Base-by-base conservation (phyloP, 2,888 invertebrate species). In the Phymatocera aterrima region DNA sequence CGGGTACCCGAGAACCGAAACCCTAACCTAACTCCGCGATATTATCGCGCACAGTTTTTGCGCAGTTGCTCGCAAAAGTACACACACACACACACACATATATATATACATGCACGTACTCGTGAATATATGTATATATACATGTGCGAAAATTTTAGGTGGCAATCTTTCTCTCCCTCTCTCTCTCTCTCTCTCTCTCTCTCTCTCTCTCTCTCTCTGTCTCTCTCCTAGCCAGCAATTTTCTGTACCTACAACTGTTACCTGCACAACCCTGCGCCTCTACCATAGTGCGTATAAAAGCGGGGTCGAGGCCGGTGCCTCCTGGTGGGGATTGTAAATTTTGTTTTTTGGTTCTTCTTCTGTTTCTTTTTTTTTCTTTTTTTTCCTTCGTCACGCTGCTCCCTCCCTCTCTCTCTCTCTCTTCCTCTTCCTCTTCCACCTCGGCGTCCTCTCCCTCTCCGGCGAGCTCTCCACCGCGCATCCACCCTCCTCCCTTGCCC, bases 111-210 rank as follows among this genome's bases (percentile, higher is more conserved):
- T n/a, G 61, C 15, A 15, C n/a, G 34, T n/a, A 28, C n/a, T 12
- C n/a, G 34, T n/a, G 60, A n/a, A 18, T 8, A n/a, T 15, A 15
- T 5, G 8, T 5, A 28, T 12, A 57, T 8, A 28, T n/a, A 28
- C 10, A 77, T 86, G 85, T 84, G 87, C 88, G 88, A 88, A 88
- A 88, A 88, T 88, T 88, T 87, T 84, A 86, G 65, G 84, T 77
- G 81, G 84, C n/a, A n/a, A 81, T 82, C 80, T 79, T 81, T 81
- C 81, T 84, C 81, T 65, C 70, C 77, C 60, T 12, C 48, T 37
- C n/a, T 10, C 43, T 15, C 31, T 15, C 61, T 61, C 61, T 61
- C 61, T 31, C 15, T 60, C 1, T 60, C 15, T 60, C 57, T 57
- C 18, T 60, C 31, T 61, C 61, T 31, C 10, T 65, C 2, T 28